phyloP scores from a whole-genome alignment of 2,797 vertebrate species.

The Acipenser oxyrinchus region DNA sequence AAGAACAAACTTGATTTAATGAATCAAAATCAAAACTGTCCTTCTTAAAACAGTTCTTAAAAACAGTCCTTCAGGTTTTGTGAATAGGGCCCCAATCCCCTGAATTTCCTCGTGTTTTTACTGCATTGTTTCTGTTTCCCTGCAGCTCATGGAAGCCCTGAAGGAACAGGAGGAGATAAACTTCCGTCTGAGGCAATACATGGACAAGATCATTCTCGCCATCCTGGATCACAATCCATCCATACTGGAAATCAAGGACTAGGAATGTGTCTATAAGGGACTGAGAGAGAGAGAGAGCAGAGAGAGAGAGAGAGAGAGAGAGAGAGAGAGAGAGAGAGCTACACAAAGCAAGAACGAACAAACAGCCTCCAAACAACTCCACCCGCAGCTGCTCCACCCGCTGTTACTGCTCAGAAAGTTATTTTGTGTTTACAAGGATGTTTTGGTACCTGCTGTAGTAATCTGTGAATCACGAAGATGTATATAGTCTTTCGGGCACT shows the following conservation, averaged over 20 bases:
- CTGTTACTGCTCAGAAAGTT: conserved; percentile 7
- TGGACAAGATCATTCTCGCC: conserved; percentile 96
- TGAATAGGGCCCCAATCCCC: too few relatives aligned
- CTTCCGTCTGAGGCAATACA: conserved; percentile 85
- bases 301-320: too few relatives aligned
- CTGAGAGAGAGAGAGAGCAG: conserved; percentile 18
- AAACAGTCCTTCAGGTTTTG: too few relatives aligned
- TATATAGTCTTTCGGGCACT: conserved; percentile 28
- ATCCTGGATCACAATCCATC: conserved; percentile 96
- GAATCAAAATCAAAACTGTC: too few relatives aligned
- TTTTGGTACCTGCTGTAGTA: conserved; percentile 23
- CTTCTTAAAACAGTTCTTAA: too few relatives aligned
- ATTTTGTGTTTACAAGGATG: conserved; percentile 25
- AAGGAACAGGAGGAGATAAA: conserved; percentile 98
- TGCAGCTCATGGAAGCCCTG: conserved; percentile 91
- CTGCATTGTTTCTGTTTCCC: conserved; percentile 19
- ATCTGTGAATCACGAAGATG: conserved; percentile 28
- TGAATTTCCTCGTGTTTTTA: background rate
- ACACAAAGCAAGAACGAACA: conserved; percentile 14
- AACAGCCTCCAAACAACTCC: conserved; percentile 18
- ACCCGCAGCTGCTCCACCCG: conserved; percentile 36
- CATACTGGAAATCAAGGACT: conserved; percentile 93
- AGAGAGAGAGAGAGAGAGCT: background rate
- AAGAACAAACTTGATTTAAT: too few relatives aligned
- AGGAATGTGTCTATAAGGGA: conserved; percentile 33